phyloP scores from a whole-genome alignment of 2,797 vertebrate species.

The Hybognathus amarus region DNA sequence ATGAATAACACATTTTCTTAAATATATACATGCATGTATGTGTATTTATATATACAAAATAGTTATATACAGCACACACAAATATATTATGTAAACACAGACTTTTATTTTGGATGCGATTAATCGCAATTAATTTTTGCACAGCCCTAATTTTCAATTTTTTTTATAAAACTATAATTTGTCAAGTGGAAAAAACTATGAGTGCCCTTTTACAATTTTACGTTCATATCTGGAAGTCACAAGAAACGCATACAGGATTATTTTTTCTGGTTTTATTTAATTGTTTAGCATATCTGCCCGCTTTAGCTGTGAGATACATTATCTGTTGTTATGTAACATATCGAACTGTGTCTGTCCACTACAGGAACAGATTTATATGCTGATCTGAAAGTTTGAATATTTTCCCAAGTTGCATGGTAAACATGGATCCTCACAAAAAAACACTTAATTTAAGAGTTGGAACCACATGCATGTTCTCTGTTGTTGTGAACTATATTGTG shows the following conservation, averaged over 20 bases:
- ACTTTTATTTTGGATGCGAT: too few relatives aligned
- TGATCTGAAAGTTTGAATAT: conserved; percentile 8
- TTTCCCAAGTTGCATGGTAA: neutral
- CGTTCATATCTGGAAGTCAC: neutral
- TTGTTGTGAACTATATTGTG: neutral
- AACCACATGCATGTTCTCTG: conserved; percentile 33
- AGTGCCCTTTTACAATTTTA: neutral
- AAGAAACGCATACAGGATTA: neutral
- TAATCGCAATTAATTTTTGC: too few relatives aligned
- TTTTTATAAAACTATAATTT: neutral
- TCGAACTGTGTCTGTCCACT: neutral
- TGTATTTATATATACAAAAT: too few relatives aligned
- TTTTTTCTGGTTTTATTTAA: neutral
- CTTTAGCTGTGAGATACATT: neutral
- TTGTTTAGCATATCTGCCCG: neutral
- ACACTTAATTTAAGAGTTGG: neutral
- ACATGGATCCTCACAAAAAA: conserved; percentile 11
- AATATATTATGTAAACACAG: too few relatives aligned
- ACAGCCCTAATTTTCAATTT: too few relatives aligned
- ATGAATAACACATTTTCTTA: too few relatives aligned
- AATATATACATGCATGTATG: too few relatives aligned
- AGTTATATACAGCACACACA: too few relatives aligned
- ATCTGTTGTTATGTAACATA: neutral
- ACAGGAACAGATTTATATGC: conserved; percentile 6
- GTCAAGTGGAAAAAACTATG: neutral